phyloP scores from a whole-genome alignment of 2,888 invertebrate genomes.

The Dicyrtoma fusca region DNA sequence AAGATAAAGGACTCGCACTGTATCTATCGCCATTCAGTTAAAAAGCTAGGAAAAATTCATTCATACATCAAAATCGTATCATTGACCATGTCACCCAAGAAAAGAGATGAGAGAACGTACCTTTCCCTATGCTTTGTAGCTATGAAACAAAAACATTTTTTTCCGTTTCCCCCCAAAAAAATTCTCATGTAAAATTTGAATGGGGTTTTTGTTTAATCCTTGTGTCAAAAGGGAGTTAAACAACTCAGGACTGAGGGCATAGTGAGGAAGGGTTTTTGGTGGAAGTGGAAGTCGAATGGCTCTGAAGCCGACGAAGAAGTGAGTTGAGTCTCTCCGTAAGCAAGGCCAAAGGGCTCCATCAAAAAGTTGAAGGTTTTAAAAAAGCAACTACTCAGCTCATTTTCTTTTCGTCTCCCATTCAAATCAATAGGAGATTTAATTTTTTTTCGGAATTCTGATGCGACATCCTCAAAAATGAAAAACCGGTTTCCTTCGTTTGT shows the following conservation, averaged over 20 bases:
- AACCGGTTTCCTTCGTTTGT: slow-evolving; percentile 30
- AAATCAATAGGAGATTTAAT: slow-evolving; percentile 38
- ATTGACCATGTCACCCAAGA: no score
- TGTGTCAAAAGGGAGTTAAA: no score
- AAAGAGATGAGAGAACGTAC: neutral
- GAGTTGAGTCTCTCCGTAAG: neutral
- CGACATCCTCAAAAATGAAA: slow-evolving; percentile 20
- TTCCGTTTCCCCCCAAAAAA: neutral
- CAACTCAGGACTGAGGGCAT: no score
- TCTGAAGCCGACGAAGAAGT: no score
- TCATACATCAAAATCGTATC: no score
- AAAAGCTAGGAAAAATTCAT: no score
- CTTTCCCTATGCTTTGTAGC: neutral
- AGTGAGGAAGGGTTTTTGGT: no score
- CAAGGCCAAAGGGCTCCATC: neutral
- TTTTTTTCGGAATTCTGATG: slow-evolving; percentile 31
- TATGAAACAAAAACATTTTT: no score
- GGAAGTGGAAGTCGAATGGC: no score
- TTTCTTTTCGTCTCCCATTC: slow-evolving; percentile 6
- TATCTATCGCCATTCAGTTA: no score
- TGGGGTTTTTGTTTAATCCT: neutral
- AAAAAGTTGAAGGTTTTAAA: no score
- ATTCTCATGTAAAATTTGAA: neutral
- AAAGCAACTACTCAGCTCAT: slow-evolving; percentile 19
- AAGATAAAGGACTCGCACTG: no score